A percentile compares a stretch with the other conserved stretches of the same genome.
Conservation (phyloP, 2,888 invertebrate species). For the Cataglyphis livida region DNA sequence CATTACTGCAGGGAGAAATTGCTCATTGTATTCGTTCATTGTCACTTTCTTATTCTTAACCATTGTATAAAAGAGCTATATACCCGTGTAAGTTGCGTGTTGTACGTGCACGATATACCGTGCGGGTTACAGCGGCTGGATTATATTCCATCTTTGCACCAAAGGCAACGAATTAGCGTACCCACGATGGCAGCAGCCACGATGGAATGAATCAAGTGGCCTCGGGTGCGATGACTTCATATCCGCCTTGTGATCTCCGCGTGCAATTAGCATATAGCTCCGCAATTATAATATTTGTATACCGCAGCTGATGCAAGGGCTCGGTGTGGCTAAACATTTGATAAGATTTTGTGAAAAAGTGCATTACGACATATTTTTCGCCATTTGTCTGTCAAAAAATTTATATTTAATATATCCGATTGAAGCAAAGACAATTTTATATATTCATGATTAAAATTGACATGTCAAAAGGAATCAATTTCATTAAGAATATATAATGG, state of each 20-base stretch:
- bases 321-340: background rate
- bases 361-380: background rate
- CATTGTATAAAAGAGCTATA: slow-evolving; percentile 9
- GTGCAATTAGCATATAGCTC: slow-evolving; percentile 34
- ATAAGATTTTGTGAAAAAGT: background rate
- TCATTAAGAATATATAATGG: background rate
- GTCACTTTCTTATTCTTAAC: slow-evolving; percentile 36
- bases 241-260: slow-evolving; percentile 75
- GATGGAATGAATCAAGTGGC: slow-evolving; percentile 64
- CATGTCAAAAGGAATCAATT: background rate
- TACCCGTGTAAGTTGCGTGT: background rate
- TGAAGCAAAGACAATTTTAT: background rate
- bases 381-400: background rate
- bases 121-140: slow-evolving; percentile 25
- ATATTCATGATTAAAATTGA: background rate
- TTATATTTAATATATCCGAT: background rate
- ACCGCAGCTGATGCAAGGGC: slow-evolving; percentile 7
- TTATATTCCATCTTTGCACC: slow-evolving; percentile 47
- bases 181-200: slow-evolving; percentile 65
- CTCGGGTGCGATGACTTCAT: slow-evolving; percentile 78
- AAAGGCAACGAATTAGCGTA: slow-evolving; percentile 54
- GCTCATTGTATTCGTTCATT: slow-evolving; percentile 42
- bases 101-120: slow-evolving; percentile 2
- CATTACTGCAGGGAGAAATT: slow-evolving; percentile 29
- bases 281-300: slow-evolving; percentile 30